Percentiles rank a stretch among this genome's conserved stretches.
These are phyloP conservation scores for Hystrix brachyura DNA, from an alignment of 2,113 vertebrate genomes.

Conservation along the genomic window DNA sequence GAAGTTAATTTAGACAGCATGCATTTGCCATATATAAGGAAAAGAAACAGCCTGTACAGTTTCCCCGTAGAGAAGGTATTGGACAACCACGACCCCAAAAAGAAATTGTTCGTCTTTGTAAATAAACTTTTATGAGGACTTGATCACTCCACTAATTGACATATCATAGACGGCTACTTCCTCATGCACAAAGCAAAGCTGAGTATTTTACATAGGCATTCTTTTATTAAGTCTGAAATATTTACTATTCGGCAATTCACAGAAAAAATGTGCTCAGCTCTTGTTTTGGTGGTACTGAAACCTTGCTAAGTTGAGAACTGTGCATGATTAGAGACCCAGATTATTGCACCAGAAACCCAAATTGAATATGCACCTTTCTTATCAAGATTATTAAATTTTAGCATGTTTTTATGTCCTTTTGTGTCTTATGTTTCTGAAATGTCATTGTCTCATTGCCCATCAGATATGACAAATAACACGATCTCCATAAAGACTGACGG, in stretches of 20 bases:
- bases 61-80: not conserved
- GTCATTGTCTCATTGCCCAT: not conserved
- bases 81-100: not conserved
- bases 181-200: not conserved
- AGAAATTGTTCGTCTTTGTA: not conserved
- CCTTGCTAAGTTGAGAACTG: not conserved
- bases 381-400: not conserved
- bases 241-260: not conserved
- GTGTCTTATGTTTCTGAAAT: not conserved
- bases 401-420: not conserved
- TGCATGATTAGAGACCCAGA: not conserved
- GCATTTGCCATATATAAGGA: not conserved
- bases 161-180: not conserved
- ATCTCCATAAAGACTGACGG: not conserved
- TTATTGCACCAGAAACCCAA: not conserved
- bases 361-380: not conserved
- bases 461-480: not conserved
- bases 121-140: constrained; percentile 14
- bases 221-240: not conserved
- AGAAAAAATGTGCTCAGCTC: not conserved
- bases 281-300: not conserved
- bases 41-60: fast-evolving
- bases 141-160: not conserved
- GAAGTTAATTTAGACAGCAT: not conserved
- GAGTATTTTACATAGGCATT: not conserved